A percentile compares a stretch with the other conserved stretches of the same genome.
phyloP scores from a whole-genome alignment of 2,113 vertebrate genomes.

The Patagioenas fasciata region DNA sequence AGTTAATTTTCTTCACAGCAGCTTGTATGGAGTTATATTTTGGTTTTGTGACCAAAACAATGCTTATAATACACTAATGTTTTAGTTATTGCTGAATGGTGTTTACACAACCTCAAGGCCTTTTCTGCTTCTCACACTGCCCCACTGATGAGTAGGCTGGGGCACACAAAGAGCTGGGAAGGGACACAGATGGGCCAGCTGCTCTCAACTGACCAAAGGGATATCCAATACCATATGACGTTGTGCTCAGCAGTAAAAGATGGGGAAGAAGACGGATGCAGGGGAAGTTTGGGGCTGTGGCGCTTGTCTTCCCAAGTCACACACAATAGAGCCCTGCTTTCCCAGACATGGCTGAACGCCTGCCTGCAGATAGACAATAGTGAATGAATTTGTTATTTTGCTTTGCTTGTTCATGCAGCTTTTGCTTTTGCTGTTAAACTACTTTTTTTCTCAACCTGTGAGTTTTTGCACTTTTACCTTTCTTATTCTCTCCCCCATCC shows the following conservation, averaged over 20 bases:
- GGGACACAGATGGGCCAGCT: background rate
- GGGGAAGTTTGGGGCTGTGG: fast-evolving
- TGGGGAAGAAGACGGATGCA: background rate
- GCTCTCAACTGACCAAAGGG: background rate
- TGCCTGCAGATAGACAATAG: background rate
- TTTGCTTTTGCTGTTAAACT: background rate
- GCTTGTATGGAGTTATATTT: background rate
- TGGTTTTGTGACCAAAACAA: background rate
- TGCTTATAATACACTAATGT: background rate
- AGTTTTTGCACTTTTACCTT: fast-evolving
- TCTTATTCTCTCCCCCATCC: background rate
- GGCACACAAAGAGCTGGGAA: background rate
- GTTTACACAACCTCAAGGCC: background rate
- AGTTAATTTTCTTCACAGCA: background rate
- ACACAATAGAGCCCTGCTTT: background rate
- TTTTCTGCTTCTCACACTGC: background rate
- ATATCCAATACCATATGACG: background rate
- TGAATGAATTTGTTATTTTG: background rate
- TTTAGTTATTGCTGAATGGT: background rate
- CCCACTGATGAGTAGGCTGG: background rate
- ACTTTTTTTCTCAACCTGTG: background rate
- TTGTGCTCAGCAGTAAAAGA: background rate
- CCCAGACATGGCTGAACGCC: background rate
- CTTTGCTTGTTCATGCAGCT: fast-evolving
- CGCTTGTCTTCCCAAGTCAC: background rate